A percentile compares a stretch with the other conserved stretches of the same genome.
Evolutionary conservation across 2,113 vertebrate genomes (phyloP).

Genomic region (Eira barbara): DNA sequence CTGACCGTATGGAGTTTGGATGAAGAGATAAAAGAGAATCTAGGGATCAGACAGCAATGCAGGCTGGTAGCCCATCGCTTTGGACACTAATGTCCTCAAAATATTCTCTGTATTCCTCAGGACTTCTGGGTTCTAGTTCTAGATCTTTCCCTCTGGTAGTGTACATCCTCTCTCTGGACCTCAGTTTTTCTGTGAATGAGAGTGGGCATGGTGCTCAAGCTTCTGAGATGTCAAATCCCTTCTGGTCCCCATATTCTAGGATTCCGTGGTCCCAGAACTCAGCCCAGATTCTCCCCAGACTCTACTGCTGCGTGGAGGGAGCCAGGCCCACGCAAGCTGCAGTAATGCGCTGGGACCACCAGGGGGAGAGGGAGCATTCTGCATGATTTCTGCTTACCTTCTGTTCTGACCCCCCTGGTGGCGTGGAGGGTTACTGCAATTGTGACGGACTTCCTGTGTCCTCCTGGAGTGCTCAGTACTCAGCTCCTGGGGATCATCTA

Average conservation of each 20-base stretch:
- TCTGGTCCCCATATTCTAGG: neutral
- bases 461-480: neutral
- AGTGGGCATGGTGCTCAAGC: neutral
- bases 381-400: neutral
- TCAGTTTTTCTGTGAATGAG: constrained; percentile 30
- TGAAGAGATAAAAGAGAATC: neutral
- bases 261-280: neutral
- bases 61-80: neutral
- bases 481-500: neutral
- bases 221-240: neutral
- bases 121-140: neutral
- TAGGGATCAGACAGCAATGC: neutral
- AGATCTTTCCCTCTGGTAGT: neutral
- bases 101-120: neutral
- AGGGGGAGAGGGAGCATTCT: constrained; percentile 49
- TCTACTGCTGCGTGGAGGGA: neutral
- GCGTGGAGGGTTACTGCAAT: constrained; percentile 63
- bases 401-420: constrained; percentile 39
- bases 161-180: neutral
- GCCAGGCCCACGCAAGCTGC: neutral
- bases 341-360: neutral
- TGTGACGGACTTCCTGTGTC: neutral
- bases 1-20: neutral
- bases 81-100: neutral
- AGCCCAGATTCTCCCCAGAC: neutral